Conservation (phyloP, 1,140 invertebrate genomes). For the Drosophila subobscura region DNA sequence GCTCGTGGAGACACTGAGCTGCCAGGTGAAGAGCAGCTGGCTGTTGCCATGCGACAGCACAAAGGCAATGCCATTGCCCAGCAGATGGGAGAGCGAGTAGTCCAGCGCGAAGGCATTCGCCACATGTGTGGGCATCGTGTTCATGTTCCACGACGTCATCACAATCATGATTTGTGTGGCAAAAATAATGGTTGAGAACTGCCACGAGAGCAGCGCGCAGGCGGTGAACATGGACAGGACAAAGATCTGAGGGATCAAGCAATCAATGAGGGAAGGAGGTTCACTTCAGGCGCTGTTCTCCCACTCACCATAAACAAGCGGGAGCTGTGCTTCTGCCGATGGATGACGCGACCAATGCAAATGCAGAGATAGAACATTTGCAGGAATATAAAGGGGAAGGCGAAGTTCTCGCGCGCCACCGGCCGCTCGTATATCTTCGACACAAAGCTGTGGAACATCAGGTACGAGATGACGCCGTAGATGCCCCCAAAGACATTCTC, state of each 20-base stretch:
- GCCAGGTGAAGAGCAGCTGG: constrained; percentile 71
- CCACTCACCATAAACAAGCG: constrained; percentile 61
- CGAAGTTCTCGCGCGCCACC: constrained; percentile 78
- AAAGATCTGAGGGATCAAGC: constrained; percentile 47
- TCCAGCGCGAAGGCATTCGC: constrained; percentile 68
- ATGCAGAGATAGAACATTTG: constrained; percentile 81
- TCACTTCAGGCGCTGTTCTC: not conserved
- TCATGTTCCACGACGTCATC: constrained; percentile 62
- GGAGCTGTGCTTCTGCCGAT: constrained; percentile 56
- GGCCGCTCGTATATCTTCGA: constrained; percentile 79
- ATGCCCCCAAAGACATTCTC: constrained; percentile 80
- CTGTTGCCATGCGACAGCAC: constrained; percentile 71
- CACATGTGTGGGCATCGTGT: constrained; percentile 40
- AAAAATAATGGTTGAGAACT: constrained; percentile 79
- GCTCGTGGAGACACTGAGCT: constrained; percentile 59
- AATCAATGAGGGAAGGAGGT: not conserved
- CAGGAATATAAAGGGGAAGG: constrained; percentile 79
- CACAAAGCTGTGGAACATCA: constrained; percentile 81
- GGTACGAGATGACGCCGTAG: constrained; percentile 78
- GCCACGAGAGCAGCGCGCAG: constrained; percentile 73
- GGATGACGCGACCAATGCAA: constrained; percentile 63
- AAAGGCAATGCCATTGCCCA: constrained; percentile 69
- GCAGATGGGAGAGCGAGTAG: constrained; percentile 72
- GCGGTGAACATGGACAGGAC: constrained; percentile 72
- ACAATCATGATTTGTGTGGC: constrained; percentile 76